These are phyloP conservation scores for Clitarchus hookeri DNA, from an alignment of 2,888 invertebrate genomes.

Conservation along the genomic window DNA sequence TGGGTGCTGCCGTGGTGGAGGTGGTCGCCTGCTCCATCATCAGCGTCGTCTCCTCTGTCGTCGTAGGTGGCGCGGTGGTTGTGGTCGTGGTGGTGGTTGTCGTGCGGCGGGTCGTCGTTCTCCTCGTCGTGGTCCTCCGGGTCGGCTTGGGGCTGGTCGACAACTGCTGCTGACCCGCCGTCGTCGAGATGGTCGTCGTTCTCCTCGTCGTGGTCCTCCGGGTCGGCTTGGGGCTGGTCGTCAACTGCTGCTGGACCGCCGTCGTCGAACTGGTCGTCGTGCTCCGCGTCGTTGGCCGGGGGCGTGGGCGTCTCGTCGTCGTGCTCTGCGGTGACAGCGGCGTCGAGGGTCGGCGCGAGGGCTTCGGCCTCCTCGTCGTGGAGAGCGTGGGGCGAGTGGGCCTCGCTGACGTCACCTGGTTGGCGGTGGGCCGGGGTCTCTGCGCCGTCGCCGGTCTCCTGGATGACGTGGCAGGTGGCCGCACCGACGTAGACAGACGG, in stretches of 20 bases:
- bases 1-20: constrained; percentile 44
- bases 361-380: constrained; percentile 10
- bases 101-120: constrained; percentile 45
- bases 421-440: not conserved
- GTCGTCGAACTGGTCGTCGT: constrained; percentile 46
- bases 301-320: not conserved
- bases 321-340: not conserved
- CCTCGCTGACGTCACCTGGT: not conserved
- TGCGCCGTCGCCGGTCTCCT: not conserved
- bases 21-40: constrained; percentile 53
- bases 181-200: constrained; percentile 46
- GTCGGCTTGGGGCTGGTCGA: constrained; percentile 45
- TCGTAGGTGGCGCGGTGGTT: constrained; percentile 48
- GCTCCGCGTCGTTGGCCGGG: constrained; percentile 24
- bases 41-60: constrained; percentile 50
- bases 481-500: not conserved
- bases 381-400: not conserved
- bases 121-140: constrained; percentile 47
- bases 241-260: constrained; percentile 25
- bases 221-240: constrained; percentile 45
- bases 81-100: not conserved
- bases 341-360: constrained; percentile 21
- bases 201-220: constrained; percentile 47
- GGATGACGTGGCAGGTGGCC: not conserved
- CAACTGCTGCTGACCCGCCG: constrained; percentile 26